A percentile compares a stretch with the other conserved stretches of the same genome.
These are phyloP conservation scores for Ursus arctos DNA, from an alignment of 2,113 vertebrate species.

Conservation along the genomic window DNA sequence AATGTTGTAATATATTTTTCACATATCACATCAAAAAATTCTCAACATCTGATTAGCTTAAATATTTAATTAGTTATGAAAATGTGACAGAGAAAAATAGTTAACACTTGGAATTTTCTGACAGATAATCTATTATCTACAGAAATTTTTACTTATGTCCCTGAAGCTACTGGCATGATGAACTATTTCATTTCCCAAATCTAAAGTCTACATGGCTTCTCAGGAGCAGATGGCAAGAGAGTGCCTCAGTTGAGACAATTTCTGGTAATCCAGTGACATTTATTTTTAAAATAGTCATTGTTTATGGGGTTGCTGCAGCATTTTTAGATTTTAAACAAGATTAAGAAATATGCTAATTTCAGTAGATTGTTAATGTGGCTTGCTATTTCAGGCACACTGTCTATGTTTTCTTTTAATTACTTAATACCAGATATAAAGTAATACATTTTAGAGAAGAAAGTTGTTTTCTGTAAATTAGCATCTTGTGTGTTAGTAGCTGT, in stretches of 20 bases:
- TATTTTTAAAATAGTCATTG: slow-evolving; percentile 52
- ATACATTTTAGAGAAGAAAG: neutral
- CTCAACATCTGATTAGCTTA: slow-evolving; percentile 63
- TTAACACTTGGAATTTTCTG: slow-evolving; percentile 71
- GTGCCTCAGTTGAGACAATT: neutral
- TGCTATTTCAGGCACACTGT: neutral
- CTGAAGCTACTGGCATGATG: slow-evolving; percentile 40
- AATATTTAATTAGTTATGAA: slow-evolving; percentile 76
- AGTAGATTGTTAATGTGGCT: neutral
- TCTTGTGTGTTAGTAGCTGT: neutral
- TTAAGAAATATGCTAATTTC: slow-evolving; percentile 55
- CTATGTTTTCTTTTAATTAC: neutral
- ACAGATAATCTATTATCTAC: slow-evolving; percentile 80
- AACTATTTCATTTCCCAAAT: slow-evolving; percentile 72
- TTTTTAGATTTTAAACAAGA: slow-evolving; percentile 55
- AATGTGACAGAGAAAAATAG: slow-evolving; percentile 75
- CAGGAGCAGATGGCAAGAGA: slow-evolving; percentile 72
- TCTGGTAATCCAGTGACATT: neutral
- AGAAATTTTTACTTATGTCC: slow-evolving; percentile 66
- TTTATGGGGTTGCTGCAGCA: slow-evolving; percentile 5
- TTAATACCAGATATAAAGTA: slow-evolving; percentile 18
- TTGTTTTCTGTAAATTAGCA: neutral
- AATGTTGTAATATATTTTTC: slow-evolving; percentile 62
- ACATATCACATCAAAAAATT: slow-evolving; percentile 60
- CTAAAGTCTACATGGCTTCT: slow-evolving; percentile 70